phyloP scores from a whole-genome alignment of 2,888 invertebrate species.

The Asteroscopus sphinx region DNA sequence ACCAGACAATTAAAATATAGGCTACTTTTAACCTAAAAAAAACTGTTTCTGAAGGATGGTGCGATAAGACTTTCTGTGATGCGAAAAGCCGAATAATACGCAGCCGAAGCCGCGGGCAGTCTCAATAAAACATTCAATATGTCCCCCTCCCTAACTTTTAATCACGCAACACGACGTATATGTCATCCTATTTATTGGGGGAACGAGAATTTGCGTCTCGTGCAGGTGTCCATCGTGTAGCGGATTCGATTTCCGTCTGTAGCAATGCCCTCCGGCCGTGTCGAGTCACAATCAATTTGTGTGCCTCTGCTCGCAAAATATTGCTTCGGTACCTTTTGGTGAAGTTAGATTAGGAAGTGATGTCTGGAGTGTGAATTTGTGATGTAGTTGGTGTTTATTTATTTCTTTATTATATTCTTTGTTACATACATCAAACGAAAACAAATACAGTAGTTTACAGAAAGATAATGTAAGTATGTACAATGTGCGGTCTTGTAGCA shows the following conservation, averaged over 20 bases:
- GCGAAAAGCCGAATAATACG: too few species aligned
- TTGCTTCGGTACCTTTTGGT: conserved; percentile 47
- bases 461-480: too few species aligned
- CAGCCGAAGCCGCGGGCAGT: too few species aligned
- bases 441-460: too few species aligned
- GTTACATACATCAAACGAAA: too few species aligned
- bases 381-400: conserved; percentile 7
- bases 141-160: conserved; percentile 2
- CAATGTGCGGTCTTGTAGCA: too few species aligned
- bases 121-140: background rate
- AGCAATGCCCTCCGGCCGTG: conserved; percentile 60
- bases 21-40: too few species aligned
- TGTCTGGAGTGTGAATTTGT: conserved; percentile 31
- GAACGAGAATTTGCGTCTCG: conserved; percentile 56
- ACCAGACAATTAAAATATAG: too few species aligned
- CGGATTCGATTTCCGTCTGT: conserved; percentile 75
- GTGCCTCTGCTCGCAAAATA: conserved; percentile 50
- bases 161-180: conserved; percentile 25
- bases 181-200: conserved; percentile 44
- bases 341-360: conserved; percentile 45
- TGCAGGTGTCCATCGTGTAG: conserved; percentile 66
- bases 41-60: too few species aligned
- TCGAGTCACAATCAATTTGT: conserved; percentile 60
- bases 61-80: too few species aligned
- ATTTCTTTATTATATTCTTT: background rate